These are phyloP conservation scores for Hyposmocoma kahamanoa DNA, from an alignment of 1,140 invertebrate genomes.

Conservation along the genomic window DNA sequence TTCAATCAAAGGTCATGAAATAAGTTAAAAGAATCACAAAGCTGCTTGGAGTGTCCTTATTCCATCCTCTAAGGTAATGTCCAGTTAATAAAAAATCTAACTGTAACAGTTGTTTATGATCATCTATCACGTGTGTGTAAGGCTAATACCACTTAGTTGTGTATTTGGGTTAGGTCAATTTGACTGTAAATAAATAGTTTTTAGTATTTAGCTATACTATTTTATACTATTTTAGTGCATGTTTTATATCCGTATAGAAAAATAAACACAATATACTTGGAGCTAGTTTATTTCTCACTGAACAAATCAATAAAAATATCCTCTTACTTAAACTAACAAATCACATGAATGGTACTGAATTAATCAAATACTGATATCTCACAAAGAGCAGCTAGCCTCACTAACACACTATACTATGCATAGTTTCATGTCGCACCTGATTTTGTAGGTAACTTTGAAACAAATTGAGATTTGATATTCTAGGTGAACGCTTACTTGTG, in stretches of 20 bases:
- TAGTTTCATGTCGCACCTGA: too few relatives aligned
- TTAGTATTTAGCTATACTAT: background rate
- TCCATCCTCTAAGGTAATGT: too few relatives aligned
- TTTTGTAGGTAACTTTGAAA: too few relatives aligned
- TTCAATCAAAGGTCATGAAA: too few relatives aligned
- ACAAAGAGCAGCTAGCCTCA: conserved; percentile 45
- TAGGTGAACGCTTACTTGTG: too few relatives aligned
- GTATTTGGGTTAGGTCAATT: background rate
- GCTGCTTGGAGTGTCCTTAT: too few relatives aligned
- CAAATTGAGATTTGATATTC: too few relatives aligned
- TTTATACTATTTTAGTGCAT: background rate
- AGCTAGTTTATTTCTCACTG: conserved; percentile 58
- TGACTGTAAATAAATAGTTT: conserved; percentile 1
- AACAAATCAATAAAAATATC: conserved; percentile 66
- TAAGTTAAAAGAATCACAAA: too few relatives aligned
- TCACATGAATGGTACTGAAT: conserved; percentile 55
- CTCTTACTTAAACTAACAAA: conserved; percentile 62
- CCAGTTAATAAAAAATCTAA: too few relatives aligned
- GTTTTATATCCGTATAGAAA: conserved; percentile 1
- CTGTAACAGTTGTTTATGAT: too few relatives aligned
- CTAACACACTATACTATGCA: conserved; percentile 28
- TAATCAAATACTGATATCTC: conserved; percentile 53
- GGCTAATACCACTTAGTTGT: too few relatives aligned
- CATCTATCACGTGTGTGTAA: too few relatives aligned
- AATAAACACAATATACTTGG: conserved; percentile 37